Evolutionary conservation across 2,797 vertebrate genomes (phyloP), one percentile per base, ranked within the genome.

Genomic region (Diceros bicornis): DNA sequence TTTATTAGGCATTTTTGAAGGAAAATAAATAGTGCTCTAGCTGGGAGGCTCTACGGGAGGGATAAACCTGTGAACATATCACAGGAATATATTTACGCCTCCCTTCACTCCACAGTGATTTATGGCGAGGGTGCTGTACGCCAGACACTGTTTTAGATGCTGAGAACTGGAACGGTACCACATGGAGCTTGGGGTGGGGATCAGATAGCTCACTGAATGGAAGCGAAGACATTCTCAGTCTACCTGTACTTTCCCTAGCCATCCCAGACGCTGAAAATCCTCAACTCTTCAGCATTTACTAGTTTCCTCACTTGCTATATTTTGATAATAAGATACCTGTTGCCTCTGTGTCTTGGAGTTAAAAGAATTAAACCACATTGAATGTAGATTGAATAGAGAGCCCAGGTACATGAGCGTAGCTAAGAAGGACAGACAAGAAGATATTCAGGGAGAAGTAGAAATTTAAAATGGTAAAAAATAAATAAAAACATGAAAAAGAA

Each of bases 1-100:
- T 71, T 96, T 88, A 85, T 69, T 57, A 96, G 62, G 34, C 14
- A 50, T 55, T 88, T 94, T 97, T 66, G 74, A 91, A 90, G 64
- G 50, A 85, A 94, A 92, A 94, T 71, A 88, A 96, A 59, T 62
- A 83, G 87, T 87, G 18, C 9, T 81, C 21, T 84, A 82, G 32
- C 72, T 68, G 25, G 37, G 34, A 66, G 59, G 62, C n/a, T 87
- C 61, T 87, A 16, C 29, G 41, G 68, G 62, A 69, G 44, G 75
- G 50, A 62, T 18, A 77, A 52, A 37, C 4, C 61, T 72, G 29
- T 85, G 91, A 88, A 52, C 41, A 32, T 78, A 83, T 57, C 37
- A 6, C 9, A 69, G 90, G 81, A 94, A 57, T 44, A 96, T 18
- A 25, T 90, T 78, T 92, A 62, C 89, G 92, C 52, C 74, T 91